phyloP scores from a whole-genome alignment of 2,113 vertebrate genomes.

The Lepus americanus region DNA sequence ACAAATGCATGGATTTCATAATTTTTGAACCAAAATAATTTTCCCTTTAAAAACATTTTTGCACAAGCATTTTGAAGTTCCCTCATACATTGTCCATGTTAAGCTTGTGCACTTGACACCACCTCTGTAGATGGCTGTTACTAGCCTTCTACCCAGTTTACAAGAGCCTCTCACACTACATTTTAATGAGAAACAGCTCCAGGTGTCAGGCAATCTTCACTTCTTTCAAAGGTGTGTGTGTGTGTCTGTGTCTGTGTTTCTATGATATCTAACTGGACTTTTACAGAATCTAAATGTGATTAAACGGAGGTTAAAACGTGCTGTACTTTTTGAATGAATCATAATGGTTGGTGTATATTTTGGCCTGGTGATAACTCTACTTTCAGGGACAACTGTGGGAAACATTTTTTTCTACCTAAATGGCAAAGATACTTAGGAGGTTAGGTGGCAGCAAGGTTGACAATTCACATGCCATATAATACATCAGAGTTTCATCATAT shows the following conservation, averaged over 20 bases:
- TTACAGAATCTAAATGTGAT: background rate
- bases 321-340: background rate
- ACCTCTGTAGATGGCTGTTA: background rate
- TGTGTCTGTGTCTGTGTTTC: background rate
- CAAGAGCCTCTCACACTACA: background rate
- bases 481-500: background rate
- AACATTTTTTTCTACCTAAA: background rate
- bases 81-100: background rate
- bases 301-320: background rate
- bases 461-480: background rate
- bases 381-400: background rate
- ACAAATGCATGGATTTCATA: too few species aligned
- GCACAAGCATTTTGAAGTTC: too few species aligned
- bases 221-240: background rate
- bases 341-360: background rate
- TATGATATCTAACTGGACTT: background rate
- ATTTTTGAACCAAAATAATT: too few species aligned
- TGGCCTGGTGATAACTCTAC: background rate
- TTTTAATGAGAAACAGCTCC: background rate
- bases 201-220: background rate
- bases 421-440: background rate
- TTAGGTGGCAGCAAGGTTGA: background rate
- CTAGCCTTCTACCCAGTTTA: background rate
- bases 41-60: too few species aligned
- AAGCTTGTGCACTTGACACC: background rate